Evolutionary conservation across 2,888 invertebrate species (phyloP).

Genomic region (Tetheella fluctuosa): DNA sequence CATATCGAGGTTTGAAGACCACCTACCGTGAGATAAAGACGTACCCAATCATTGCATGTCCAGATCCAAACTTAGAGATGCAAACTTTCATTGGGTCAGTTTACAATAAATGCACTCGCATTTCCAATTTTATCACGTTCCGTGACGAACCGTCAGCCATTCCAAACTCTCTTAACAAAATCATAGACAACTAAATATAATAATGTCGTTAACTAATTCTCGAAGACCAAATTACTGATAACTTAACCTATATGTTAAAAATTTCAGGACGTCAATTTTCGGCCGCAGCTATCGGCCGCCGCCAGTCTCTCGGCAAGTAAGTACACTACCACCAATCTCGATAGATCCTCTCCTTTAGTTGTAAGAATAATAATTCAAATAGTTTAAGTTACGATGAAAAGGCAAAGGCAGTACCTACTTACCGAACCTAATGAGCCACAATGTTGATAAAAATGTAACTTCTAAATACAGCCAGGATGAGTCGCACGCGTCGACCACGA

Average conservation of each 20-base stretch:
- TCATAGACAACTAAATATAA: too few species aligned
- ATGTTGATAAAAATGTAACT: conserved; percentile 3
- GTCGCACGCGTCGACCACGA: neutral
- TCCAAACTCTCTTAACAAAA: too few species aligned
- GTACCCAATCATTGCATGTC: too few species aligned
- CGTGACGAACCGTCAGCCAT: too few species aligned
- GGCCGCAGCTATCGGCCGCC: conserved; percentile 86
- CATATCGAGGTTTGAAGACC: too few species aligned
- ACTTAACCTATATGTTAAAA: neutral
- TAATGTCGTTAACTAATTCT: too few species aligned
- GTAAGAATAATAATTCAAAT: neutral
- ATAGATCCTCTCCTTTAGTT: neutral
- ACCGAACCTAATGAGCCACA: neutral
- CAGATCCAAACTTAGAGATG: too few species aligned
- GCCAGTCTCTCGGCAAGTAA: conserved; percentile 89
- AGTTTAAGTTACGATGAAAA: neutral
- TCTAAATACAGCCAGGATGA: neutral
- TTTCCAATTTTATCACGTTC: too few species aligned
- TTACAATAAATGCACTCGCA: too few species aligned
- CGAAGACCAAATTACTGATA: neutral
- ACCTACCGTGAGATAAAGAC: too few species aligned
- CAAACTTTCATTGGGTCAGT: too few species aligned
- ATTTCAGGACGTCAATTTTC: conserved; percentile 59
- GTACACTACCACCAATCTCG: conserved; percentile 57
- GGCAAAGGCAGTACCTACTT: neutral